Evolutionary conservation across 1,140 invertebrate species (phyloP), one percentile per base, ranked within the genome.

Genomic region (Drosophila pectinifera): DNA sequence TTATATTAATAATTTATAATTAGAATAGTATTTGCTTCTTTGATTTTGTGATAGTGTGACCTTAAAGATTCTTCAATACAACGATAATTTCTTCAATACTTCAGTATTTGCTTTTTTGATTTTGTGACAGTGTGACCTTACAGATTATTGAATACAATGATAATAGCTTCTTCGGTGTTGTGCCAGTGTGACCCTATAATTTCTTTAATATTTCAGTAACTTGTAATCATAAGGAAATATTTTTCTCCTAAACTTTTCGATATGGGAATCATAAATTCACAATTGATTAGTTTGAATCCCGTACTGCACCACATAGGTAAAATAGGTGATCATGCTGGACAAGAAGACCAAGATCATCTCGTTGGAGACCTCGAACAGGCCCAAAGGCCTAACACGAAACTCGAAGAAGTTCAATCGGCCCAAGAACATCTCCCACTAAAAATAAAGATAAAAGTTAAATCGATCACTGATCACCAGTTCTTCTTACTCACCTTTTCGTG

Each of bases 371-470:
- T 88, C 84, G 26, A 88, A 88, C 1, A 88, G 36, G 3, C 84
- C 84, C 63, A 88, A 46, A 0, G 80, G 84, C 8, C 58, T 51
- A 0, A 88, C 84, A 1, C 77, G 84, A 46, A 88, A 84, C 41
- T 88, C 84, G 2, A 61, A 72, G 1, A 78, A 61, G 22, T 74
- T 80, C 2, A 89, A 36, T 5, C 84, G 84, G 22, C 61, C 53
- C n/a, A 88, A 22, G 20, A 88, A 88, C 56, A 80, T 80, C 41
- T 89, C 84, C 84, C 88, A 63, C 84, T 88, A 16, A 8, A 62
- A 74, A n/a, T n/a, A n/a, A n/a, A n/a, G n/a, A n/a, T n/a, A n/a
- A n/a, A n/a, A n/a, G n/a, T n/a, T n/a, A n/a, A n/a, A n/a, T n/a
- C 7, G 7, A 36, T 42, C 14, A 7, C 1, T 11, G n/a, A 45